Conservation (phyloP, 2,888 invertebrate genomes). For the Pseudoips prasinana region DNA sequence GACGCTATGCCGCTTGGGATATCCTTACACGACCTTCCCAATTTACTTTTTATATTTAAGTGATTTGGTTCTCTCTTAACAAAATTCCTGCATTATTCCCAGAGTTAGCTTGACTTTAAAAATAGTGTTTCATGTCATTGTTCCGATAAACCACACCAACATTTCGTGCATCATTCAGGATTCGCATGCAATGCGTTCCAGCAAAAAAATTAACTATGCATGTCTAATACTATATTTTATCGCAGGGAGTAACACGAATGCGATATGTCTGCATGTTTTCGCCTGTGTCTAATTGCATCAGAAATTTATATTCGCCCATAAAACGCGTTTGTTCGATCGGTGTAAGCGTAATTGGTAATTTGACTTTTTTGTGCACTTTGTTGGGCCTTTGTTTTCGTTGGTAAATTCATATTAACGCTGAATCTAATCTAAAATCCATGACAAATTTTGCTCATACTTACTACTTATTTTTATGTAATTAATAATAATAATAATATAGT, state of each 20-base stretch:
- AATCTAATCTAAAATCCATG: slow-evolving; percentile 14
- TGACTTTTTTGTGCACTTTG: slow-evolving; percentile 39
- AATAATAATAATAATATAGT: too few species aligned
- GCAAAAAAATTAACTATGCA: slow-evolving; percentile 37
- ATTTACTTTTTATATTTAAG: too few species aligned
- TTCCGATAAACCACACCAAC: too few species aligned
- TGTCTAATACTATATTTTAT: slow-evolving; percentile 51
- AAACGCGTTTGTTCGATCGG: slow-evolving; percentile 40
- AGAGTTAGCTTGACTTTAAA: too few species aligned
- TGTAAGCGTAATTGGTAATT: slow-evolving; percentile 55
- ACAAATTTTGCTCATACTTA: slow-evolving; percentile 12
- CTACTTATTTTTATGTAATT: slow-evolving; percentile 6
- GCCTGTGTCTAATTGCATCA: slow-evolving; percentile 57
- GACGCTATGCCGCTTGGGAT: too few species aligned
- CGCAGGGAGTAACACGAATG: slow-evolving; percentile 42
- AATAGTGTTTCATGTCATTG: too few species aligned
- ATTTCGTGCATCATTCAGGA: slow-evolving; percentile 26
- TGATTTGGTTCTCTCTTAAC: too few species aligned
- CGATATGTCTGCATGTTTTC: slow-evolving; percentile 43
- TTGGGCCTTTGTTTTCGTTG: slow-evolving; percentile 38
- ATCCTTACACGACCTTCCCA: too few species aligned
- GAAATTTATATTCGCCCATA: slow-evolving; percentile 42
- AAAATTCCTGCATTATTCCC: too few species aligned
- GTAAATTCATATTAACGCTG: slow-evolving; percentile 4
- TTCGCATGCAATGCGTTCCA: slow-evolving; percentile 30